phyloP scores from a whole-genome alignment of 2,888 invertebrate species.

The Busseola fusca region DNA sequence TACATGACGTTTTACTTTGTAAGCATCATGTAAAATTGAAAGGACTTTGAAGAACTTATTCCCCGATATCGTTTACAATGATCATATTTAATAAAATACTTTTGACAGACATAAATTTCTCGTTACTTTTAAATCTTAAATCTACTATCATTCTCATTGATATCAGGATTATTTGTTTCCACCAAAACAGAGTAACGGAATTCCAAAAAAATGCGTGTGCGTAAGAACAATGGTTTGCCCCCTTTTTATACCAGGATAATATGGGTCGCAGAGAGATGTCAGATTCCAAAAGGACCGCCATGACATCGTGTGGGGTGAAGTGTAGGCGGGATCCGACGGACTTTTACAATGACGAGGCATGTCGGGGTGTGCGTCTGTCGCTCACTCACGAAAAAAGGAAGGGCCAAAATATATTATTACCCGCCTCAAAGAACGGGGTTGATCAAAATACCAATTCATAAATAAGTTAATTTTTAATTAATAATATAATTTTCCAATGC shows the following conservation, averaged over 20 bases:
- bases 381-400: slow-evolving; percentile 13
- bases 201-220: slow-evolving; percentile 87
- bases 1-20: slow-evolving; percentile 25
- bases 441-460: not conserved
- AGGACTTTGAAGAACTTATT: slow-evolving; percentile 27
- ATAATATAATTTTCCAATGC: not conserved
- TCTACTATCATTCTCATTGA: too few relatives aligned
- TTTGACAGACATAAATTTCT: not conserved
- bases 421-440: not conserved
- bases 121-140: not conserved
- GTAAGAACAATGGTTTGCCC: slow-evolving; percentile 90
- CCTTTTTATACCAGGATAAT: slow-evolving; percentile 88
- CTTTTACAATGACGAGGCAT: slow-evolving; percentile 23
- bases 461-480: not conserved
- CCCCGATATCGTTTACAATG: slow-evolving; percentile 5
- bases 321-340: slow-evolving; percentile 56
- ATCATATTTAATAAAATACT: not conserved
- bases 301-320: slow-evolving; percentile 69
- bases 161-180: slow-evolving; percentile 3
- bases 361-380: slow-evolving; percentile 35
- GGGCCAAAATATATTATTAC: not conserved
- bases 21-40: slow-evolving; percentile 26
- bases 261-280: slow-evolving; percentile 79
- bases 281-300: slow-evolving; percentile 69
- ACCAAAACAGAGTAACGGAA: slow-evolving; percentile 25